phyloP scores from a whole-genome alignment of 2,113 vertebrate genomes.

The Hipposideros armiger region DNA sequence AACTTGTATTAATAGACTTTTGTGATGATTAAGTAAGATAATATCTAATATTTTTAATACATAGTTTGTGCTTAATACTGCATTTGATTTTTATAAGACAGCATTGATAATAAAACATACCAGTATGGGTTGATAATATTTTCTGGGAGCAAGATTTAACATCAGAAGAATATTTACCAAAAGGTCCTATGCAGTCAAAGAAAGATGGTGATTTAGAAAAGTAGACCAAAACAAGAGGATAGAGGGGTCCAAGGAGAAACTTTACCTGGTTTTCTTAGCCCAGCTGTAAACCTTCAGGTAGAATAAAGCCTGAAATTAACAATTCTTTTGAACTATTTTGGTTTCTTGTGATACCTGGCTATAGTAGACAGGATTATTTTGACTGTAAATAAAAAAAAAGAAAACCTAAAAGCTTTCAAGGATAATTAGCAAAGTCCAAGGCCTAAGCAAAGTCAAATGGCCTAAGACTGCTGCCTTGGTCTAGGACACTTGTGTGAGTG shows the following conservation, averaged over 20 bases:
- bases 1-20: neutral
- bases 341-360: neutral
- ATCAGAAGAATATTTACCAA: neutral
- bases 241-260: neutral
- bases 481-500: neutral
- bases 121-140: neutral
- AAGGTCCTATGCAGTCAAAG: neutral
- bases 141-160: conserved; percentile 14
- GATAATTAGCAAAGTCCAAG: neutral
- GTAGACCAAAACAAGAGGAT: neutral
- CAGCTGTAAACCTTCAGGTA: neutral
- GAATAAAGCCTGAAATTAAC: neutral
- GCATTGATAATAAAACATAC: neutral
- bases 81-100: neutral
- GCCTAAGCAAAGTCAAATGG: neutral
- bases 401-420: neutral
- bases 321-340: conserved; percentile 13
- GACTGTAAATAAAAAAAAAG: neutral
- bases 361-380: neutral
- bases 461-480: neutral
- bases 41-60: neutral
- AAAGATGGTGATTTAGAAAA: conserved; percentile 25
- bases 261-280: neutral
- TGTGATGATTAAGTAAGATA: neutral
- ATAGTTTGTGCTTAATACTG: neutral